A percentile compares a stretch with the other conserved stretches of the same genome.
Conservation (phyloP, 2,797 vertebrate species). For the Eulemur mongoz region DNA sequence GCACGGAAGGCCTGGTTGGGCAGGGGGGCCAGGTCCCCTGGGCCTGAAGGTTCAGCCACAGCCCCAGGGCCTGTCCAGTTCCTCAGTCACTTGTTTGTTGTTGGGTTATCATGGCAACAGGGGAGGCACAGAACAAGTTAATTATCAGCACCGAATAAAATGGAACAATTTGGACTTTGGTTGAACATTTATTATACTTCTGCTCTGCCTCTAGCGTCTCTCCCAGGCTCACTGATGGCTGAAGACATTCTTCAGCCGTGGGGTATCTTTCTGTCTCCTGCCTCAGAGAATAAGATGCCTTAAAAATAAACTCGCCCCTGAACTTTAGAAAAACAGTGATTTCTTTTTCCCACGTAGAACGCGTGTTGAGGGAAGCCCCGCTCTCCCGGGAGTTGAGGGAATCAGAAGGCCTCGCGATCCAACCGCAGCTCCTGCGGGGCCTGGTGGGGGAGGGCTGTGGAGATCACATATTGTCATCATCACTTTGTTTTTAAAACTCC, state of each 20-base stretch:
- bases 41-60: not conserved
- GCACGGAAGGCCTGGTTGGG: not conserved
- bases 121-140: not conserved
- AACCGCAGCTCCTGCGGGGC: not conserved
- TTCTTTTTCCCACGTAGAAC: conserved; percentile 12
- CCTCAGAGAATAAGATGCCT: not conserved
- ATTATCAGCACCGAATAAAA: not conserved
- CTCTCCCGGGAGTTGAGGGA: not conserved
- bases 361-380: not conserved
- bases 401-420: not conserved
- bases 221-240: not conserved
- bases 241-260: not conserved
- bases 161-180: not conserved
- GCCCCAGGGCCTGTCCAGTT: not conserved
- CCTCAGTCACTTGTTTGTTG: conserved; percentile 44
- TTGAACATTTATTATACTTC: not conserved
- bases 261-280: not conserved
- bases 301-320: not conserved
- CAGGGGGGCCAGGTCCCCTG: not conserved
- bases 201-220: not conserved
- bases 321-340: not conserved
- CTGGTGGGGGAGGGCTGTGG: not conserved
- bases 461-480: conserved; percentile 18
- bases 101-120: conserved; percentile 23
- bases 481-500: conserved; percentile 63